Base-by-base conservation (phyloP, 1,140 invertebrate genomes). In the Laupala kohalensis region DNA sequence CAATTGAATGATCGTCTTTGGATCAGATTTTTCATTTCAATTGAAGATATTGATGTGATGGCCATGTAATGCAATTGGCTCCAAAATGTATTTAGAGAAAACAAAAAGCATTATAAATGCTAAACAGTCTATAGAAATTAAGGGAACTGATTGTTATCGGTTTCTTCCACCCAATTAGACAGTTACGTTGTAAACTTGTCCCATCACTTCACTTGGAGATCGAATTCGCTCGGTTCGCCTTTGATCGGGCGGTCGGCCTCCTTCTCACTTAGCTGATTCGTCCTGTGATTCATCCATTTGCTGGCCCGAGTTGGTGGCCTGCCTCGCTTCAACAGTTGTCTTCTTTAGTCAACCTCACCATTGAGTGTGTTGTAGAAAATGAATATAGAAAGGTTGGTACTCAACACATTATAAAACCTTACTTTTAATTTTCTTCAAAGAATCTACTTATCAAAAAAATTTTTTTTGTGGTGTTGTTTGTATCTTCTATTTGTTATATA, bases 91-190 rank as follows among this genome's bases (percentile, higher is more conserved):
- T 13, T 53, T 53, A 53, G 19, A 13, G 37, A 53, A 19, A 53
- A 53, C 37, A 53, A 53, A 37, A 37, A 53, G 37, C 37, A 53
- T 53, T 53, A 19, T 53, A 53, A 53, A 53, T 53, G 37, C 37
- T 53, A 13, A 53, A 53, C 37, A 53, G 37, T 2, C 37, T 53
- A 53, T 53, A 53, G 37, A 53, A 53, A 53, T 53, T 53, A 53
- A 53, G 37, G 29, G 64, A 67, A 67, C 67, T 73, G 63, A 73
- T 73, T 30, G 37, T 28, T 64, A 73, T 67, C 71, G 69, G 71
- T 74, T 74, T 74, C 71, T 74, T 74, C 68, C 73, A 70, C 71
- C 71, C 73, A 72, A 72, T 74, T 69, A 74, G 73, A 72, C 71
- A 74, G 73, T 74, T 74, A 72, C 66, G 70, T 73, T 73, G 64